Evolutionary conservation across 1,140 invertebrate species (phyloP).

Genomic region (Berghia stephanieae): DNA sequence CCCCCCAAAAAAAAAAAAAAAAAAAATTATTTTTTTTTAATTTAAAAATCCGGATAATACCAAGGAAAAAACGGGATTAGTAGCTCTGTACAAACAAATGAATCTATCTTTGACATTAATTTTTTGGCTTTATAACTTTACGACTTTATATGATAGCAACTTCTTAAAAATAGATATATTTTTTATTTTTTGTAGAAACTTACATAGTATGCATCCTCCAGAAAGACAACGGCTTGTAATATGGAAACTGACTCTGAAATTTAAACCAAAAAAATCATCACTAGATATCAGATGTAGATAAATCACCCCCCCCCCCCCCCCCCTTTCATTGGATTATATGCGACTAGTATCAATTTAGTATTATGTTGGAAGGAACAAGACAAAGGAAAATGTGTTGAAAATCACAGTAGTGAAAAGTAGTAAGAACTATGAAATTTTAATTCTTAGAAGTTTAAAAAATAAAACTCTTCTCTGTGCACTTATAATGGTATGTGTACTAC

Average conservation of each 20-base stretch:
- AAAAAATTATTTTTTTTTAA: background rate
- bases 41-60: background rate
- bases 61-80: too few species aligned
- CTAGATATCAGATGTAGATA: background rate
- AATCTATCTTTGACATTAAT: background rate
- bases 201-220: conserved; percentile 57
- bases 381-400: background rate
- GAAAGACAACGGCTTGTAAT: conserved; percentile 54
- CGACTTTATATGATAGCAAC: background rate
- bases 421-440: too few species aligned
- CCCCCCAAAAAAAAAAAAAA: too few species aligned
- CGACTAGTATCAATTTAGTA: background rate
- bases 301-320: too few species aligned
- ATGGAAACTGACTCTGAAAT: conserved; percentile 28
- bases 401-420: background rate
- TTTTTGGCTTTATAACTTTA: background rate
- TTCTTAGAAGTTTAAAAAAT: too few species aligned
- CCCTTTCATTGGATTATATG: background rate
- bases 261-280: background rate
- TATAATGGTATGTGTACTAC: too few species aligned
- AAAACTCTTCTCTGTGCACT: too few species aligned
- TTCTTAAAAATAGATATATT: background rate
- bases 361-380: background rate
- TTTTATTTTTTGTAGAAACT: background rate
- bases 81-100: background rate